Evolutionary conservation across 2,888 invertebrate genomes (phyloP).

Genomic region (Ennomos erosarius): DNA sequence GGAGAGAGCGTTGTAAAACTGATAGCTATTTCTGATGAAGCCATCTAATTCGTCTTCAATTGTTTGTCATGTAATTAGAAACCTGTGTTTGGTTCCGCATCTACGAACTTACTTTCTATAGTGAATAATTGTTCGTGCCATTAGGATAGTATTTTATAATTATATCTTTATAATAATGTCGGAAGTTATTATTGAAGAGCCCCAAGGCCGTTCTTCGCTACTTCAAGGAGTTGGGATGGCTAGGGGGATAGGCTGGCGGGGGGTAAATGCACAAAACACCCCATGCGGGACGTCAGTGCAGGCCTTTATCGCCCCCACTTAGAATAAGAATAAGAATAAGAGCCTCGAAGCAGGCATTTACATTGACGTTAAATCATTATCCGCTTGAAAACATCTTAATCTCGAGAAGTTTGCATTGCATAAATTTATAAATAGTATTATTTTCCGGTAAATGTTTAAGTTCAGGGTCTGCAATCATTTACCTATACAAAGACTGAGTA

Average conservation of each 20-base stretch:
- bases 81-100: conserved; percentile 16
- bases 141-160: background rate
- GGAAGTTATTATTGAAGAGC: background rate
- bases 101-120: conserved; percentile 12
- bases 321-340: too few relatives aligned
- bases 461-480: conserved; percentile 33
- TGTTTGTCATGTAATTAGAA: conserved; percentile 30
- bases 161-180: background rate
- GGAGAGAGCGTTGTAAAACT: conserved; percentile 32
- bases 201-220: too few relatives aligned
- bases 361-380: conserved; percentile 8
- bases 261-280: too few relatives aligned
- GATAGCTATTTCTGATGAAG: conserved; percentile 26
- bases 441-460: conserved; percentile 36
- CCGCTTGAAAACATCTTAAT: conserved; percentile 17
- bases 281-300: too few relatives aligned
- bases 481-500: conserved; percentile 27
- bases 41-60: conserved; percentile 20
- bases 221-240: too few relatives aligned
- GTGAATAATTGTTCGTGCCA: background rate
- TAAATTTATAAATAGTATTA: conserved; percentile 12
- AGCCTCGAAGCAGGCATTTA: background rate
- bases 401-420: conserved; percentile 8
- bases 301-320: too few relatives aligned
- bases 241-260: too few relatives aligned